A percentile compares a stretch with the other conserved stretches of the same genome.
Evolutionary conservation across 2,888 invertebrate genomes (phyloP).

Genomic region (Leptinotarsa peninsularis): DNA sequence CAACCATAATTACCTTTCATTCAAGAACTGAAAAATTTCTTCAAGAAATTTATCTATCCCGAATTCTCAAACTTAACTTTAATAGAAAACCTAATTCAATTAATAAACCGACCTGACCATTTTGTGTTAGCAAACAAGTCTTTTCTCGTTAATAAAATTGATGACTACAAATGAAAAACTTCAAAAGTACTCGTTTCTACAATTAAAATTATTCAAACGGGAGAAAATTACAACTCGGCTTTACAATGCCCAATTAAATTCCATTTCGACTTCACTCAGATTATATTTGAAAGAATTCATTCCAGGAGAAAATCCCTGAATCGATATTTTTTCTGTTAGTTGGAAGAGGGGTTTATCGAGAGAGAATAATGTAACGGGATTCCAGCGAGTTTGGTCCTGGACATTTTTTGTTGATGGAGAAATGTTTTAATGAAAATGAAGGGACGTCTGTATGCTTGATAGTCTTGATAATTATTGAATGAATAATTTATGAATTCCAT

Average conservation of each 20-base stretch:
- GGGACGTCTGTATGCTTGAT: no score
- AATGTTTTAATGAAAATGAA: no score
- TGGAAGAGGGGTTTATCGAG: neutral
- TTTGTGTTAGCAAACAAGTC: neutral
- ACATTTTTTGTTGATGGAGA: no score
- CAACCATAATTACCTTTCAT: no score
- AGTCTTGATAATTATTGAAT: no score
- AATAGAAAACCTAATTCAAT: no score
- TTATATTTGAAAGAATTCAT: neutral
- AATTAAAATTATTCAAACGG: conserved; percentile 32
- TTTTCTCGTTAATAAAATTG: conserved; percentile 30
- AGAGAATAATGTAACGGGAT: neutral
- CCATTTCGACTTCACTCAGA: neutral
- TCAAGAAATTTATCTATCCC: no score
- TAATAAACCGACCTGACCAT: no score
- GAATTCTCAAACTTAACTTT: no score
- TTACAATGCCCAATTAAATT: conserved; percentile 5
- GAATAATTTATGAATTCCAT: no score
- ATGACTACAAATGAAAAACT: conserved; percentile 39
- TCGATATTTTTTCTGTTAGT: neutral
- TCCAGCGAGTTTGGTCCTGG: neutral
- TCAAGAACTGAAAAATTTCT: no score
- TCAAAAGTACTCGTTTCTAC: conserved; percentile 29
- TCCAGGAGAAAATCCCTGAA: neutral
- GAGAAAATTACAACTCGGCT: conserved; percentile 1